Conservation (phyloP, 2,797 vertebrate species). For the Cuniculus paca region DNA sequence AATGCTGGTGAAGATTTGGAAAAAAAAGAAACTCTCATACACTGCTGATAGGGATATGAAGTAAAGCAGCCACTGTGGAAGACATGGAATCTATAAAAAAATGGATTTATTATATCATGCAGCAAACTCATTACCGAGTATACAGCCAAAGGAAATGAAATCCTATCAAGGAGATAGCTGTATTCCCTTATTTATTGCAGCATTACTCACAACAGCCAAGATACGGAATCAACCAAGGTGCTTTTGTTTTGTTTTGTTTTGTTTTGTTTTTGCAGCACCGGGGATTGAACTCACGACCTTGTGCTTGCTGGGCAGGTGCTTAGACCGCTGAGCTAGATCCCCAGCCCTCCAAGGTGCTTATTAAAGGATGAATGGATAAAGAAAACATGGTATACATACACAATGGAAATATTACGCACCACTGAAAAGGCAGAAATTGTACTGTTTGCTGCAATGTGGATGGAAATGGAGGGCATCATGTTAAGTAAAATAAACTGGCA, state of each 20-base stretch:
- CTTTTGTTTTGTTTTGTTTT: too few relatives aligned
- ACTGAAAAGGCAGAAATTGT: background rate
- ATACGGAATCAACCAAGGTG: background rate
- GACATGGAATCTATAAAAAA: background rate
- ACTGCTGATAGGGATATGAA: background rate
- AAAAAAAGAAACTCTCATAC: background rate
- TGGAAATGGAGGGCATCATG: background rate
- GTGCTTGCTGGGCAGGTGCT: too few relatives aligned
- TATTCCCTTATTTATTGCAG: background rate
- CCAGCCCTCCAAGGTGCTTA: background rate
- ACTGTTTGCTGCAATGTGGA: background rate
- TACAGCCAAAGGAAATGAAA: background rate
- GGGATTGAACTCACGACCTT: too few relatives aligned
- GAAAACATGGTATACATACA: background rate
- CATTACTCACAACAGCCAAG: background rate
- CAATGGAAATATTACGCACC: background rate
- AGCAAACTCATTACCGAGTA: background rate
- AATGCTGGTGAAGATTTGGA: background rate
- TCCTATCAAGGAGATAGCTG: background rate
- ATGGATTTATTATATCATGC: background rate
- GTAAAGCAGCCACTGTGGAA: background rate
- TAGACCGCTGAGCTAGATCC: too few relatives aligned
- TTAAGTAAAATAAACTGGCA: background rate
- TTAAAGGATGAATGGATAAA: background rate
- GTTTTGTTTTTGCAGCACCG: too few relatives aligned